These are phyloP conservation scores for Antedon mediterranea DNA, from an alignment of 53 echinoderm and acorn worm species.

Conservation along the genomic window DNA sequence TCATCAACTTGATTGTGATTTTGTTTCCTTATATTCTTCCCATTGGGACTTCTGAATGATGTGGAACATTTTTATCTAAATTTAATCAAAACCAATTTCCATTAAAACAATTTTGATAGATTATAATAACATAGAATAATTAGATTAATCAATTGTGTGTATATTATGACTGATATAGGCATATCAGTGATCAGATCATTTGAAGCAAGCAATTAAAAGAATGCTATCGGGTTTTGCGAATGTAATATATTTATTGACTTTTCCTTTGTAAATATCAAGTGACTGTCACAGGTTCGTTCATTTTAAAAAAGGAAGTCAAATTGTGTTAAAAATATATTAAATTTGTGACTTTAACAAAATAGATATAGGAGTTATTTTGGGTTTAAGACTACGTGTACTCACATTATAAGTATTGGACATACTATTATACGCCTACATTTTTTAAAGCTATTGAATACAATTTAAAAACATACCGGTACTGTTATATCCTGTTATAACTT, in stretches of 20 bases:
- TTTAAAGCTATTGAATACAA: no score
- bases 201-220: not conserved
- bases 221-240: not conserved
- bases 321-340: not conserved
- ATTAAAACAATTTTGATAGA: not conserved
- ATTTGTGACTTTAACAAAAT: not conserved
- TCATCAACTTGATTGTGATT: no score
- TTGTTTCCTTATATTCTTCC: not conserved
- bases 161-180: not conserved
- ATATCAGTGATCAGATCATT: not conserved
- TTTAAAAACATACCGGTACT: no score
- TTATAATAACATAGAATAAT: not conserved
- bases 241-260: not conserved
- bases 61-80: not conserved
- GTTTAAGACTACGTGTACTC: not conserved
- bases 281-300: not conserved
- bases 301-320: not conserved
- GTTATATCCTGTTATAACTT: no score
- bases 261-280: not conserved
- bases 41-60: not conserved
- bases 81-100: not conserved
- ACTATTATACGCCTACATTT: no score
- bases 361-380: not conserved
- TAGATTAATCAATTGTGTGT: not conserved
- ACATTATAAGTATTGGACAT: not conserved